A percentile compares a stretch with the other conserved stretches of the same genome.
phyloP scores from a whole-genome alignment of 2,888 invertebrate species.

The Eristalis pertinax region DNA sequence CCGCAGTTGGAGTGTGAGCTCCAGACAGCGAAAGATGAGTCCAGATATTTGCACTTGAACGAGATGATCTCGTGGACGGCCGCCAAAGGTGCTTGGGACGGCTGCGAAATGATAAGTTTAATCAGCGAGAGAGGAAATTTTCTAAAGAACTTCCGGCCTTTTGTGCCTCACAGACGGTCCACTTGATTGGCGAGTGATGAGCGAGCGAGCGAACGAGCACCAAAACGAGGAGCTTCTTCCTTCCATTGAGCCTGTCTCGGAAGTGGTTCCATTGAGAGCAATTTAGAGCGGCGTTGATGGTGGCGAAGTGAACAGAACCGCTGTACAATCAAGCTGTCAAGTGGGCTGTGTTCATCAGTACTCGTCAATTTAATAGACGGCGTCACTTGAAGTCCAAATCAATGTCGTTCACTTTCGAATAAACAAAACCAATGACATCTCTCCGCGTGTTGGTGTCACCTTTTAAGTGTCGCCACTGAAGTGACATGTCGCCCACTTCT shows the following conservation, averaged over 20 bases:
- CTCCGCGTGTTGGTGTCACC: not conserved
- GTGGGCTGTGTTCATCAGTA: not conserved
- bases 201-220: not conserved
- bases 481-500: not conserved
- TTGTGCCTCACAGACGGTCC: conserved; percentile 46
- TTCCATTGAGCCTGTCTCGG: not conserved
- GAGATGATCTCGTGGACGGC: not conserved
- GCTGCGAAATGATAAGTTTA: conserved; percentile 41
- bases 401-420: not conserved
- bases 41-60: conserved; percentile 1
- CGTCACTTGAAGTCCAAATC: not conserved
- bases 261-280: not conserved
- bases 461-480: not conserved
- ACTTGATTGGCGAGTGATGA: conserved; percentile 10
- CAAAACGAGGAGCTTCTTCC: not conserved
- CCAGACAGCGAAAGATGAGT: not conserved
- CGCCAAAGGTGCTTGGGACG: not conserved
- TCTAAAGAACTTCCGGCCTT: conserved; percentile 60
- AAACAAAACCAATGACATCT: not conserved
- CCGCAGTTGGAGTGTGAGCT: not conserved
- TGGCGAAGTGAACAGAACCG: not conserved
- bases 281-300: no score
- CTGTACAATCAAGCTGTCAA: not conserved
- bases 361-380: not conserved
- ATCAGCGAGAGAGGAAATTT: conserved; percentile 29